A percentile compares a stretch with the other conserved stretches of the same genome.
Evolutionary conservation across 1,140 invertebrate species (phyloP).

Genomic region (Ctenoplectra terminalis): DNA sequence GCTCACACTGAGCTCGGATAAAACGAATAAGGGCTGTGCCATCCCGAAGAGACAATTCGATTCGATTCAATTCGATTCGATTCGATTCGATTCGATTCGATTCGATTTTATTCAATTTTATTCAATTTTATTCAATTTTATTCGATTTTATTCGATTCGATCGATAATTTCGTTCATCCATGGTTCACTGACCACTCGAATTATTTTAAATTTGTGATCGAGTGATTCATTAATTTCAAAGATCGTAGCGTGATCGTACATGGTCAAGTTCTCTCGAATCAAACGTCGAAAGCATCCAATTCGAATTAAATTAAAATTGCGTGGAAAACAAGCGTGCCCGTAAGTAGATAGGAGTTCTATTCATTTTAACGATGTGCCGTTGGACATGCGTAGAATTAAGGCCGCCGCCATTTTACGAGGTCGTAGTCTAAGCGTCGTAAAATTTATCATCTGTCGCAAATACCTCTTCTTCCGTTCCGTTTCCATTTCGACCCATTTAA

Average conservation of each 20-base stretch:
- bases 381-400: constrained; percentile 49
- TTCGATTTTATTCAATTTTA: no score
- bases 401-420: constrained; percentile 57
- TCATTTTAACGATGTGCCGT: constrained; percentile 11
- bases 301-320: neutral
- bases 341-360: neutral
- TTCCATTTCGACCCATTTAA: constrained; percentile 3
- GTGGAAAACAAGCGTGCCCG: accelerated
- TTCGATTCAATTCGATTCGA: no score
- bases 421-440: constrained; percentile 64
- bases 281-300: neutral
- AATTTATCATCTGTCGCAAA: constrained; percentile 61
- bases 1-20: constrained; percentile 59
- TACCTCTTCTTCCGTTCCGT: constrained; percentile 29
- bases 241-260: no score
- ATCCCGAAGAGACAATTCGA: constrained; percentile 26
- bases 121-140: no score
- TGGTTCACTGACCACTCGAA: neutral
- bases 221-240: no score
- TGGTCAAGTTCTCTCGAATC: neutral
- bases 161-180: constrained; percentile 21
- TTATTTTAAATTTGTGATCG: no score
- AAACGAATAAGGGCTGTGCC: constrained; percentile 63
- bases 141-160: no score
- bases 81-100: no score